Base-by-base conservation (phyloP, 2,113 vertebrate genomes). In the Hippocampus comes region DNA sequence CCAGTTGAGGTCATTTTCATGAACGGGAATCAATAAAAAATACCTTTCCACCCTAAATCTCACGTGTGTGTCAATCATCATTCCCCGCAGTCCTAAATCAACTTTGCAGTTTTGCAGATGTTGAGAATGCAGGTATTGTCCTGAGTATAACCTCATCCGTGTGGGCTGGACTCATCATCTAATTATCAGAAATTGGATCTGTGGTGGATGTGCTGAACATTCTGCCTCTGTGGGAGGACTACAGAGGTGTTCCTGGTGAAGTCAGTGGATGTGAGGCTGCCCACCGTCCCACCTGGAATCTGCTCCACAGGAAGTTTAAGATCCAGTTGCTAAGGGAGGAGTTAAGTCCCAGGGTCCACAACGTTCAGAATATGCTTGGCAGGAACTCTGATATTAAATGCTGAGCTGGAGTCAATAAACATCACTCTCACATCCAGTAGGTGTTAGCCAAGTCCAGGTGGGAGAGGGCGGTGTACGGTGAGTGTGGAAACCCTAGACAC, bases 361-460 rank as follows among this genome's bases (percentile, higher is more conserved):
- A 11, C 23, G 34, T 66, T 27, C 25, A 66, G 64, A 66, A 66
- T 43, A 66, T 11, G 64, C 43, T 66, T 66, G 64, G 64, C 64
- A 66, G 15, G 43, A 66, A 66, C 64, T 25, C n/a, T 48, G 64
- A 66, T 66, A 66, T 66, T 48, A 66, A 66, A 66, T 66, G 43
- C 64, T 27, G 23, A 27, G n/a, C 42, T 48, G 64, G 25, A 66
- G 64, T 66, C 64, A 66, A 66, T 66, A 66, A 66, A 66, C 64
- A 48, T 66, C 64, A 23, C 43, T 66, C 23, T 66, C 64, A 66
- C 64, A 66, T 66, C 43, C 23, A 48, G 64, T 66, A 66, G 64
- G 64, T 66, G 64, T 66, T 66, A 49, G 64, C 34, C 64, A 49
- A 66, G 42, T 49, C 64, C 64, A 66, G 64, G 64, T 66, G 64